phyloP scores from a whole-genome alignment of 2,113 vertebrate genomes.

The Rhodinocichla rosea region DNA sequence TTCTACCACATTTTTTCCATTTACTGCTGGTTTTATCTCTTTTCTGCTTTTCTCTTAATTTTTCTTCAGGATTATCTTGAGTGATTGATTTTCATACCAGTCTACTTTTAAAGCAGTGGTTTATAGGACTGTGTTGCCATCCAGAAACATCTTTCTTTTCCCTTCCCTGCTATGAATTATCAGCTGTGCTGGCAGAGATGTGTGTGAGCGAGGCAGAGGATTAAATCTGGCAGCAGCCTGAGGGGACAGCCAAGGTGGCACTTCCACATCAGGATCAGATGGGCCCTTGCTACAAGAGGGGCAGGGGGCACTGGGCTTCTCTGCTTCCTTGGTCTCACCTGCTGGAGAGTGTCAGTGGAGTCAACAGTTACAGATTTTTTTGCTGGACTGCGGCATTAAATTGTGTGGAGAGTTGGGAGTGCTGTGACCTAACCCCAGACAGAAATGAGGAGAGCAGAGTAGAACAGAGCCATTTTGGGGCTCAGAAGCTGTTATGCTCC shows the following conservation, averaged over 20 bases:
- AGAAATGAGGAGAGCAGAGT: not conserved
- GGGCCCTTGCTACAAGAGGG: not conserved
- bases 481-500: not conserved
- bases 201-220: not conserved
- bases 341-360: too few relatives aligned
- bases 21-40: not conserved
- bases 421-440: not conserved
- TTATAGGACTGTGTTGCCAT: not conserved
- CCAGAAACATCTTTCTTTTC: not conserved
- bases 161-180: not conserved
- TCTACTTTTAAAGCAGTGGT: not conserved
- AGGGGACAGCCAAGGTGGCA: not conserved
- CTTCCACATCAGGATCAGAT: rapidly evolving
- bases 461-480: not conserved
- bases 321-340: not conserved
- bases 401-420: not conserved
- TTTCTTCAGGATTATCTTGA: not conserved
- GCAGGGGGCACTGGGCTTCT: not conserved
- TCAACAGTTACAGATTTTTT: not conserved
- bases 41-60: not conserved
- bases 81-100: not conserved
- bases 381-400: not conserved
- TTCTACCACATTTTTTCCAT: not conserved
- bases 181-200: not conserved
- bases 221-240: not conserved